These are phyloP conservation scores for Tetrao urogallus DNA, from an alignment of 2,113 vertebrate genomes.

Conservation along the genomic window DNA sequence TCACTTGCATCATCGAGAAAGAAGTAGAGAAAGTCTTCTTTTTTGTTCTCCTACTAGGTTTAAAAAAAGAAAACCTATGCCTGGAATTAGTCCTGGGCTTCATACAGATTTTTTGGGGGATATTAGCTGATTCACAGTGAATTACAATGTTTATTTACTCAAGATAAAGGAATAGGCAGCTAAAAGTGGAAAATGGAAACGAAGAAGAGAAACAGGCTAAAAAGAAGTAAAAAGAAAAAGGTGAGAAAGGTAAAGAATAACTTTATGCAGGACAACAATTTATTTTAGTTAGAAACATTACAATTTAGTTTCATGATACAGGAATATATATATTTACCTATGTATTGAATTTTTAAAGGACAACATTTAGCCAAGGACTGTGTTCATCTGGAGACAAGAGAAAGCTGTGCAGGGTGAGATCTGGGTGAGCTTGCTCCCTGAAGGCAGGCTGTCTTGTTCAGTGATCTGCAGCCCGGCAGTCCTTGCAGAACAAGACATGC, in stretches of 20 bases:
- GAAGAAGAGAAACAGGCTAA: not conserved
- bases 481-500: not conserved
- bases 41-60: not conserved
- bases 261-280: not conserved
- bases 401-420: not conserved
- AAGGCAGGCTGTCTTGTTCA: not conserved
- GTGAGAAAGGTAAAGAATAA: not conserved
- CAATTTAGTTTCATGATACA: not conserved
- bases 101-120: not conserved
- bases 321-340: not conserved
- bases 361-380: not conserved
- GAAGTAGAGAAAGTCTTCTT: not conserved
- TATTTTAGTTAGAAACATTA: not conserved
- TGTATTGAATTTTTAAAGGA: not conserved
- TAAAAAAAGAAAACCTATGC: not conserved
- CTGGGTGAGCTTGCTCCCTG: not conserved
- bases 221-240: not conserved
- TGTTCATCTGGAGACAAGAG: not conserved
- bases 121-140: not conserved
- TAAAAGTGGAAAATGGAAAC: not conserved
- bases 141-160: not conserved
- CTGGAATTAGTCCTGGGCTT: not conserved
- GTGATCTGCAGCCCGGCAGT: not conserved
- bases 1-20: not conserved
- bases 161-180: not conserved